A percentile compares a stretch with the other conserved stretches of the same genome.
Evolutionary conservation across 2,113 vertebrate species (phyloP).

Genomic region (Xiphias gladius): DNA sequence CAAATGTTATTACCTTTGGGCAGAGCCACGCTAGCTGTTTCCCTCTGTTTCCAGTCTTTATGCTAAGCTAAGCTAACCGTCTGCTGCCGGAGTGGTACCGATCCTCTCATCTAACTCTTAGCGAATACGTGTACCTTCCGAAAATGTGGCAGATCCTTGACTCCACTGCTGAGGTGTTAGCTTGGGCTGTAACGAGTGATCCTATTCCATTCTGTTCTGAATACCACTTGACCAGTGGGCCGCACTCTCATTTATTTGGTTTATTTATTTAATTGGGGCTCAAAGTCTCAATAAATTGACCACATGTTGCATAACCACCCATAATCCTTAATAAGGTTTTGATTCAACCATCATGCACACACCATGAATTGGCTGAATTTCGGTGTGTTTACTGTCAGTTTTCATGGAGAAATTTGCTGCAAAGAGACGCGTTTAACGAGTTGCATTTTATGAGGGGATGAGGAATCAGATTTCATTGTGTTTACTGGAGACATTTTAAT

Average conservation of each 20-base stretch:
- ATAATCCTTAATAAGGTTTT: neutral
- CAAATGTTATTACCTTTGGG: too few relatives aligned
- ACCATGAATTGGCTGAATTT: neutral
- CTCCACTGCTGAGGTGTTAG: neutral
- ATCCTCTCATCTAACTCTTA: too few relatives aligned
- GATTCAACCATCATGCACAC: neutral
- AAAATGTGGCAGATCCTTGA: too few relatives aligned
- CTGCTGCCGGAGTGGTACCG: too few relatives aligned
- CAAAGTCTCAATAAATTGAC: neutral
- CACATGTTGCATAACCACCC: neutral
- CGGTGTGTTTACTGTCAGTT: neutral
- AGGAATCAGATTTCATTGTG: conserved; percentile 20
- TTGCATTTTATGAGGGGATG: neutral
- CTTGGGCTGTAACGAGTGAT: neutral
- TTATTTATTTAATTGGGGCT: neutral
- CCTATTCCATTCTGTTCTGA: too few relatives aligned
- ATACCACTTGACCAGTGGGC: too few relatives aligned
- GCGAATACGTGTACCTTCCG: too few relatives aligned
- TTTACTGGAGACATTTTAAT: conserved; percentile 39
- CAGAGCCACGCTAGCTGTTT: too few relatives aligned
- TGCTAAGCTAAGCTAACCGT: conserved; percentile 1
- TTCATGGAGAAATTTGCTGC: neutral
- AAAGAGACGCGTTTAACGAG: neutral
- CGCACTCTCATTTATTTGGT: neutral
- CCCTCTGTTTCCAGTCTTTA: neutral